phyloP scores from a whole-genome alignment of 2,113 vertebrate genomes.

The human (Homo sapiens) region GRCh38 chr14:95347501-95348000 shows the following conservation, averaged over 20 bases:
- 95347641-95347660: too few species aligned
- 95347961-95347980: not conserved
- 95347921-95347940: not conserved
- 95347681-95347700: not conserved
- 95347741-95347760: not conserved
- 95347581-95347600: too few species aligned
- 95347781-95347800: too few species aligned
- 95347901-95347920: not conserved
- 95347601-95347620: too few species aligned
- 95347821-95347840: too few species aligned
- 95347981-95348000: accelerated
- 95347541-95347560: too few species aligned
- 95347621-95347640: too few species aligned
- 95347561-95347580: too few species aligned
- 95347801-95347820: not conserved
- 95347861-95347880: not conserved
- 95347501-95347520: too few species aligned
- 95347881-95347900: not conserved
- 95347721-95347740: not conserved
- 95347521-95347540: too few species aligned
- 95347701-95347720: not conserved
- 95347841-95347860: not conserved
- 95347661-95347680: not conserved
- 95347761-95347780: not conserved
- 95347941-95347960: accelerated